Evolutionary conservation across 64 coral and sea anemone genomes (phyloP), one percentile per base, ranked within the genome.

Genomic region (Montipora efflorescens): DNA sequence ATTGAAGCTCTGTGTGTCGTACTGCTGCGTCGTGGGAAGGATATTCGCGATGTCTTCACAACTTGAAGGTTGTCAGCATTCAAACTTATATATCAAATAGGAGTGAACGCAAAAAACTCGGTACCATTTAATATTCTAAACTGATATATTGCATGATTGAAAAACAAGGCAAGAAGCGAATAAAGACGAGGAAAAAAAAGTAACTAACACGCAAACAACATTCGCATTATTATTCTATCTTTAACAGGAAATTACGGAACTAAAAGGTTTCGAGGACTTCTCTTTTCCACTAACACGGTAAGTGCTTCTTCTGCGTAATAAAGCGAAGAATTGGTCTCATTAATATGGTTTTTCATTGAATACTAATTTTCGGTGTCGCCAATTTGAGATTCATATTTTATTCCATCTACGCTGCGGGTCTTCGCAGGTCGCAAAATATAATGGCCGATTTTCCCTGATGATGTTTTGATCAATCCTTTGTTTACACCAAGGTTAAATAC

Each of bases 1-100:
- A 45, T 71, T 72, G 46, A 71, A 86, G 67, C 59, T 47, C 71
- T 66, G 68, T 66, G 68, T 86, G 68, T 50, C 6, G 45, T n/a
- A 59, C 81, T 28, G 36, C 81, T 66, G 16, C 45, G 4, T 81
- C n/a, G 51, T 58, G 79, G 53, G 79, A 23, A 81, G 44, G 44
- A 81, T 66, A 68, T 84, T 84, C 66, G 45, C 7, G 43, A 58
- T 67, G 2, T 46, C 46, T 45, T 62, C 36, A 36, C 36, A 36
- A 36, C 36, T 57, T 57, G 0, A 6, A 57, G 7, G 11, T 8
- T 57, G 53, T 6, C 6, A 57, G 6, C 53, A 6, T 57, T 11
- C 7, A 6, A 6, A 11, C 53, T 57, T 57, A 57, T 6, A 11
- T 57, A 57, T 57, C 53, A 57, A 57, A 57, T 57, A 8, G 11